phyloP scores from a whole-genome alignment of 2,888 invertebrate genomes.

The Scaptodrosophila latifasciaeformis region DNA sequence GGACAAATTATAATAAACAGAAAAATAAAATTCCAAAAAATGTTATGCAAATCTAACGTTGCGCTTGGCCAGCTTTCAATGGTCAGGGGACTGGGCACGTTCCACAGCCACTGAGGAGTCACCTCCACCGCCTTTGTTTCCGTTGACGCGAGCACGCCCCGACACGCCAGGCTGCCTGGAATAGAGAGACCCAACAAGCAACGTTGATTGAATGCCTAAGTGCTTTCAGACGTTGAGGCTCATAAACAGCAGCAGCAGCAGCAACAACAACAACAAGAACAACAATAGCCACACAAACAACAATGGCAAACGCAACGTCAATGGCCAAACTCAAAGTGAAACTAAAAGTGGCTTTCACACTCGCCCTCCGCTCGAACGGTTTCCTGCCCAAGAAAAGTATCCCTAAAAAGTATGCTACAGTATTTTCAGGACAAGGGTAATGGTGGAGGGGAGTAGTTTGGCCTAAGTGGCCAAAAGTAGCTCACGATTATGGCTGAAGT shows the following conservation, averaged over 20 bases:
- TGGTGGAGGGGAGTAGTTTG: background rate
- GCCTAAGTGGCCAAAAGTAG: conserved; percentile 27
- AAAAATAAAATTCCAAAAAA: conserved; percentile 32
- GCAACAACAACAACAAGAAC: conserved; percentile 31
- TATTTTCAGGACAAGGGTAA: conserved; percentile 12
- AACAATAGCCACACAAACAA: too few species aligned
- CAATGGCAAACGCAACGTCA: conserved; percentile 8
- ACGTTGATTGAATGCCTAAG: conserved; percentile 60
- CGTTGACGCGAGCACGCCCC: conserved; percentile 46
- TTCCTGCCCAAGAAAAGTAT: conserved; percentile 6
- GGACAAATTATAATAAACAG: conserved; percentile 5
- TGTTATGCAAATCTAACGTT: conserved; percentile 56
- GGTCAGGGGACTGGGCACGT: conserved; percentile 16
- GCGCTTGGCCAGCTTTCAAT: conserved; percentile 50
- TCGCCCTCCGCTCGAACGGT: conserved; percentile 21
- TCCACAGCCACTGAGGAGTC: background rate
- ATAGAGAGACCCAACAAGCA: conserved; percentile 14
- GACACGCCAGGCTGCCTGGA: conserved; percentile 47
- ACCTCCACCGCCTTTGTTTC: background rate
- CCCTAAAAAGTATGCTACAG: conserved; percentile 33
- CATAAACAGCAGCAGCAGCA: conserved; percentile 42
- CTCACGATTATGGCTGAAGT: conserved; percentile 42
- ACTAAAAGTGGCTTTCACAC: conserved; percentile 36
- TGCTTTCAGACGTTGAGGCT: conserved; percentile 43
- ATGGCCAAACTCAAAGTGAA: conserved; percentile 6